Evolutionary conservation across 2,797 vertebrate genomes (phyloP).

Genomic region (Pteropus rufus): DNA sequence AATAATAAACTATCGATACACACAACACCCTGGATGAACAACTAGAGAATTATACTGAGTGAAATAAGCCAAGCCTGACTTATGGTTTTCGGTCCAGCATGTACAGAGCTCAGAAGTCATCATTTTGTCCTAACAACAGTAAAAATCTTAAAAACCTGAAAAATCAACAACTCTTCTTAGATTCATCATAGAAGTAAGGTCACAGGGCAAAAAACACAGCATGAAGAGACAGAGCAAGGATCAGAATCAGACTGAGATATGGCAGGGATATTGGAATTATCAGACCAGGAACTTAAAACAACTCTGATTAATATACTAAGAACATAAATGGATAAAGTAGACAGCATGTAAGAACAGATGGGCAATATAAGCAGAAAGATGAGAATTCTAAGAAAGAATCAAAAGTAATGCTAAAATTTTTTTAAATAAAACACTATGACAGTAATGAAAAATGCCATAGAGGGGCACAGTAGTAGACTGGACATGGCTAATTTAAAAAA

Average conservation of each 20-base stretch:
- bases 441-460: background rate
- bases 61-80: background rate
- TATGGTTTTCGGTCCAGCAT: background rate
- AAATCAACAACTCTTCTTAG: background rate
- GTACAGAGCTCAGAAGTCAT: background rate
- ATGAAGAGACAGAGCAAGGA: background rate
- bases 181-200: background rate
- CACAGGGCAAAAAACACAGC: background rate
- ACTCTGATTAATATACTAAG: background rate
- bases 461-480: background rate
- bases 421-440: background rate
- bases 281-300: background rate
- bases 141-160: background rate
- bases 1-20: background rate
- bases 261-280: background rate
- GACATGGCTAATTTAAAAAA: background rate
- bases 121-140: background rate
- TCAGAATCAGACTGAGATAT: background rate
- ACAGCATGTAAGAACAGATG: background rate
- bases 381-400: background rate
- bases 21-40: background rate
- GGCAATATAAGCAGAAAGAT: background rate
- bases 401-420: background rate
- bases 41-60: background rate
- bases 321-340: background rate